Evolutionary conservation across 2,888 invertebrate genomes (phyloP).

Genomic region (Rhimphoctona megacephalus): DNA sequence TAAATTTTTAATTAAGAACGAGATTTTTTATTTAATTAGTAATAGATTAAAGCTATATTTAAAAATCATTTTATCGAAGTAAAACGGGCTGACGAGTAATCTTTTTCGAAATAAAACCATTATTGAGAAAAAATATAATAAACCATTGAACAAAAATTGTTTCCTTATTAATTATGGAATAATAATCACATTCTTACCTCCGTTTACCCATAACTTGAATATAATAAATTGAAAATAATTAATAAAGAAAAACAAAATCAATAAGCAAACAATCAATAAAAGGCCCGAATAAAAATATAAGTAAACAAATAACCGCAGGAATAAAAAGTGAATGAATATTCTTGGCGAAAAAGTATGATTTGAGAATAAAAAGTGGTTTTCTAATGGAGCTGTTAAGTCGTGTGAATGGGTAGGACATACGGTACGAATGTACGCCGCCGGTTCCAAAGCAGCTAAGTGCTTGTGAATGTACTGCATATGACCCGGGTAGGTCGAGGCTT

Average conservation of each 20-base stretch:
- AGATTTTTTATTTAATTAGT: neutral
- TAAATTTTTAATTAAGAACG: no score
- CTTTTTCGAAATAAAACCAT: no score
- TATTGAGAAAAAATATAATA: no score
- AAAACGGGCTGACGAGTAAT: neutral
- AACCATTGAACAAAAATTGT: no score
- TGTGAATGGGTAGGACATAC: neutral
- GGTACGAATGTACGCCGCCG: conserved; percentile 6
- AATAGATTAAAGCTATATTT: neutral
- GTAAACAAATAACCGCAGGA: neutral
- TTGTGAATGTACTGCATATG: conserved; percentile 13
- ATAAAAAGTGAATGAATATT: neutral
- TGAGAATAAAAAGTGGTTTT: neutral
- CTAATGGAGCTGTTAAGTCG: neutral
- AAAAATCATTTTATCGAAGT: neutral
- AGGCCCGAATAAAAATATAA: neutral
- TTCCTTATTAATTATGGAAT: no score
- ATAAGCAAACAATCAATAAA: neutral
- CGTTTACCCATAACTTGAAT: no score
- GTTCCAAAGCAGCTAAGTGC: conserved; percentile 13
- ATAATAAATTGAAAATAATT: neutral
- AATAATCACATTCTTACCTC: no score
- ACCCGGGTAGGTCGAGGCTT: conserved; percentile 18
- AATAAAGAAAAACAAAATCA: neutral
- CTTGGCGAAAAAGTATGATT: neutral